Evolutionary conservation across 2,888 invertebrate genomes (phyloP).

Genomic region (Neelides folsomi): DNA sequence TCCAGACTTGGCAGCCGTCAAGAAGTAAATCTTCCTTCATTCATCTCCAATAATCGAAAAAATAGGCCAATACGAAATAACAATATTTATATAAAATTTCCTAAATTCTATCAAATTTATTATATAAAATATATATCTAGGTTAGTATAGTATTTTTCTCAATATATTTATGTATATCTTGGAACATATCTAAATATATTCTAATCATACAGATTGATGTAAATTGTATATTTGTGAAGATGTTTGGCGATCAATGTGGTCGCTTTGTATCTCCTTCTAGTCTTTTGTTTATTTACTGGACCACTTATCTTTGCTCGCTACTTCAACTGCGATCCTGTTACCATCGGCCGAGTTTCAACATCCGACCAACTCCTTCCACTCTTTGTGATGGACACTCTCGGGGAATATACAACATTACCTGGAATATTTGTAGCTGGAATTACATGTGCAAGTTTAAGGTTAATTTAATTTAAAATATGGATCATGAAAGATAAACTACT

Average conservation of each 20-base stretch:
- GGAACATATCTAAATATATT: too few relatives aligned
- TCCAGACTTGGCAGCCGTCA: slow-evolving; percentile 15
- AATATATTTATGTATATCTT: too few relatives aligned
- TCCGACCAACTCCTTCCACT: slow-evolving; percentile 70
- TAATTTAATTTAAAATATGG: slow-evolving; percentile 42
- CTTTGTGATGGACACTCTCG: slow-evolving; percentile 74
- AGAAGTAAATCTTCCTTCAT: slow-evolving; percentile 14
- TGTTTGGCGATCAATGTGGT: slow-evolving; percentile 28
- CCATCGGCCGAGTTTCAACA: background rate
- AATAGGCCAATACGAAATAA: background rate
- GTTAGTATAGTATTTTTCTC: too few relatives aligned
- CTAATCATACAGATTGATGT: too few relatives aligned
- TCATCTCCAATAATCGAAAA: background rate
- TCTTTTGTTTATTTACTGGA: slow-evolving; percentile 25
- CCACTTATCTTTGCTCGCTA: slow-evolving; percentile 30
- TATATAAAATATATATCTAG: too few relatives aligned
- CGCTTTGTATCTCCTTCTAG: slow-evolving; percentile 29
- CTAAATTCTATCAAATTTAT: too few relatives aligned
- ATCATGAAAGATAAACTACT: too few relatives aligned
- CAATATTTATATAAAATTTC: too few relatives aligned
- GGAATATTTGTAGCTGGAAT: slow-evolving; percentile 49
- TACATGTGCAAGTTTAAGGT: slow-evolving; percentile 41
- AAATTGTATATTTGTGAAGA: slow-evolving; percentile 17
- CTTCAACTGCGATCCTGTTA: slow-evolving; percentile 23
- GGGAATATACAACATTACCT: slow-evolving; percentile 60